These are phyloP conservation scores for Drosophila atripex DNA, from an alignment of 2,888 invertebrate genomes.

Conservation along the genomic window DNA sequence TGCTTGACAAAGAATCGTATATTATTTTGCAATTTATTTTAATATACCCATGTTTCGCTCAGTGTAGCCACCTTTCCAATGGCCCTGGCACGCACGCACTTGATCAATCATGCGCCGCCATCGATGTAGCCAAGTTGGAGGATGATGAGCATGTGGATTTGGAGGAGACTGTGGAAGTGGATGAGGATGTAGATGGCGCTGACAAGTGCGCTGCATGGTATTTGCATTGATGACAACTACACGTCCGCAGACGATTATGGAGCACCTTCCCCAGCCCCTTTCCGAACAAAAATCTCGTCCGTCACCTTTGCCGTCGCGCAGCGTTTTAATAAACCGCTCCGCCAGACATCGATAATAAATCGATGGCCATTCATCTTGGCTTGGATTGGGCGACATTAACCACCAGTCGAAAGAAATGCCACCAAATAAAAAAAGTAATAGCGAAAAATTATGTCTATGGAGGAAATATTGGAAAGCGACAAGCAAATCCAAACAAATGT, in stretches of 20 bases:
- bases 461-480: conserved; percentile 50
- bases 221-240: conserved; percentile 76
- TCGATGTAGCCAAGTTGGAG: conserved; percentile 31
- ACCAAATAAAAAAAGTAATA: conserved; percentile 29
- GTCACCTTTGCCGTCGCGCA: conserved; percentile 53
- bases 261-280: conserved; percentile 56
- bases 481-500: conserved; percentile 74
- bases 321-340: conserved; percentile 73
- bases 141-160: conserved; percentile 29
- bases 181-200: conserved; percentile 42
- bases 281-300: conserved; percentile 12
- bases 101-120: conserved; percentile 73
- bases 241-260: conserved; percentile 74
- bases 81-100: conserved; percentile 72
- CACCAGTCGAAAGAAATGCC: conserved; percentile 43
- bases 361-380: conserved; percentile 64
- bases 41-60: background rate
- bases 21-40: background rate
- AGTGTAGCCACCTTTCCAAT: conserved; percentile 49
- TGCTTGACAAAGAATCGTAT: background rate
- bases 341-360: conserved; percentile 70
- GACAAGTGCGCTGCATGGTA: conserved; percentile 67
- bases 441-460: conserved; percentile 41
- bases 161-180: conserved; percentile 31
- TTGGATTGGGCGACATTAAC: conserved; percentile 68